phyloP scores from a whole-genome alignment of 2,797 vertebrate genomes.

The Pipistrellus kuhlii region DNA sequence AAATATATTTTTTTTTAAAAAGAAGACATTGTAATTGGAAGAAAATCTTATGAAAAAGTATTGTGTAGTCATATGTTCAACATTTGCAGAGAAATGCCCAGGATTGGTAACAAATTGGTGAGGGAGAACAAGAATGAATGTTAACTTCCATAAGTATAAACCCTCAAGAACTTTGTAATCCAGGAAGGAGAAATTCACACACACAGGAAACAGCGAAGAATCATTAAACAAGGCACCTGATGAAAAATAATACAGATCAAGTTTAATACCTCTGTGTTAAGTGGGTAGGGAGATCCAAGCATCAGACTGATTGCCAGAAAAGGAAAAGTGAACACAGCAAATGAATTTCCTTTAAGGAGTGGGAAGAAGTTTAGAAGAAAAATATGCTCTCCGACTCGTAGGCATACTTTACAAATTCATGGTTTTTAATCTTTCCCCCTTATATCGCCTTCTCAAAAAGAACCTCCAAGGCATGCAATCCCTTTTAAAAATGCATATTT shows the following conservation, averaged over 20 bases:
- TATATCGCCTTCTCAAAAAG: constrained; percentile 34
- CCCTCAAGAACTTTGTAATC: constrained; percentile 16
- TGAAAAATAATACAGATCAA: background rate
- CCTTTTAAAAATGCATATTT: constrained; percentile 34
- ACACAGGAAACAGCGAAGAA: background rate
- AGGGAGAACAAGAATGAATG: background rate
- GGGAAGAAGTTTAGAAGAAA: constrained; percentile 36
- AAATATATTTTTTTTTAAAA: background rate
- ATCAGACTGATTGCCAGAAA: background rate
- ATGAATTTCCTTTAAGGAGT: background rate
- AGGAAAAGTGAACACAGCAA: constrained; percentile 22
- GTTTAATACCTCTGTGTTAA: background rate
- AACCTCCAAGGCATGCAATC: constrained; percentile 33
- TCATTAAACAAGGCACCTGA: background rate
- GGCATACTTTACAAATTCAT: background rate
- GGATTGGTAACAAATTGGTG: constrained; percentile 17
- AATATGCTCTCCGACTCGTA: background rate
- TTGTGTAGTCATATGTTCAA: background rate
- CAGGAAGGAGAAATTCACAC: background rate
- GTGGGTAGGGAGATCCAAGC: background rate
- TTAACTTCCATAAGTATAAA: constrained; percentile 30
- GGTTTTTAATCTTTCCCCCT: constrained; percentile 35
- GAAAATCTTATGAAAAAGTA: constrained; percentile 12
- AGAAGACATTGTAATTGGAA: background rate
- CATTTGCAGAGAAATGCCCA: constrained; percentile 42